Evolutionary conservation across 2,888 invertebrate species (phyloP).

Genomic region (Anticlea derivata): DNA sequence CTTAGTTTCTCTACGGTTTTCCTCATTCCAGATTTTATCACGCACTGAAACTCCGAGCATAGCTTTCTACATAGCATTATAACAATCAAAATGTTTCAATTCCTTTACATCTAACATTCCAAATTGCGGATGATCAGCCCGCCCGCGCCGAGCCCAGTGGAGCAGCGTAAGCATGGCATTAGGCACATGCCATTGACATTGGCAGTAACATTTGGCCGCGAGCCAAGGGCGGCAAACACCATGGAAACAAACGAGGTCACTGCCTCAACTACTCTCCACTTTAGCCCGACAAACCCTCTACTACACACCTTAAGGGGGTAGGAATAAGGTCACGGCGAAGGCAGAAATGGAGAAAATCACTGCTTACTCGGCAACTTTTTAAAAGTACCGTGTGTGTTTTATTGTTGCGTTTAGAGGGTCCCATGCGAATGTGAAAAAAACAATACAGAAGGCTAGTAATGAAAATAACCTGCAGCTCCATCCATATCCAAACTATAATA

Average conservation of each 20-base stretch:
- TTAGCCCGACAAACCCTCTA: slow-evolving; percentile 23
- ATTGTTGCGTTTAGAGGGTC: slow-evolving; percentile 34
- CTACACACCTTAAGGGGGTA: slow-evolving; percentile 29
- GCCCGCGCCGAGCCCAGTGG: slow-evolving; percentile 29
- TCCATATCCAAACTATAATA: too few species aligned
- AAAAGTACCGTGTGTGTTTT: slow-evolving; percentile 45
- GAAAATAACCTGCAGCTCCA: too few species aligned
- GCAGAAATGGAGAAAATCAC: slow-evolving; percentile 17
- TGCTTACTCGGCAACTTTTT: slow-evolving; percentile 43
- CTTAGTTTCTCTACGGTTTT: too few species aligned
- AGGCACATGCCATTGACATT: slow-evolving; percentile 71
- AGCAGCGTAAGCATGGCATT: slow-evolving; percentile 50
- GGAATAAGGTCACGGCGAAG: slow-evolving; percentile 23
- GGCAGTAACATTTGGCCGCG: slow-evolving; percentile 57
- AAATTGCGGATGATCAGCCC: slow-evolving; percentile 20
- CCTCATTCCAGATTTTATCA: too few species aligned
- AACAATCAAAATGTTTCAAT: neutral
- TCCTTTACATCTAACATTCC: neutral
- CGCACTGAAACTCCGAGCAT: too few species aligned
- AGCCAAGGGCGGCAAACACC: slow-evolving; percentile 53
- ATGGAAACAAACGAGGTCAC: slow-evolving; percentile 55
- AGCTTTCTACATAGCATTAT: too few species aligned
- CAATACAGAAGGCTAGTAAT: slow-evolving; percentile 16
- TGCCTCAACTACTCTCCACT: slow-evolving; percentile 39
- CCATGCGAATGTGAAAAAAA: slow-evolving; percentile 23